Evolutionary conservation across 2,113 vertebrate species (phyloP).

Genomic region (Rhea pennata): DNA sequence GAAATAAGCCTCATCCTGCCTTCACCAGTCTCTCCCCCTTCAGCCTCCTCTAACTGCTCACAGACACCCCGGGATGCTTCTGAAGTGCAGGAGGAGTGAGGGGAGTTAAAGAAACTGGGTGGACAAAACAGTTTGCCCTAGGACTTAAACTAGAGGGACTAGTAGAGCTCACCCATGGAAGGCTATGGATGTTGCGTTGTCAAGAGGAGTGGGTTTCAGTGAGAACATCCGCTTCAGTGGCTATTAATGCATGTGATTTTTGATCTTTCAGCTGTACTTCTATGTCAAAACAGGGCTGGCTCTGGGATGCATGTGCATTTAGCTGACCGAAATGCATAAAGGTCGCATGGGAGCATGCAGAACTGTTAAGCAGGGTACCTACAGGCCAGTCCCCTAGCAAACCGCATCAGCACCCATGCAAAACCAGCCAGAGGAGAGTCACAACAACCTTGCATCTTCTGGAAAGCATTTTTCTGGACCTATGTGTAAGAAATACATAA

Average conservation of each 20-base stretch:
- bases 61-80: not conserved
- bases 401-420: accelerated
- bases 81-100: not conserved
- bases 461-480: not conserved
- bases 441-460: not conserved
- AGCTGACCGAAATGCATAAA: not conserved
- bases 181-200: not conserved
- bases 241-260: not conserved
- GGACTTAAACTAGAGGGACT: not conserved
- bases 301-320: not conserved
- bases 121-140: not conserved
- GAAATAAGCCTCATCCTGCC: not conserved
- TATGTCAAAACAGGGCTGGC: not conserved
- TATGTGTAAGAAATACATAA: not conserved
- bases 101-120: not conserved
- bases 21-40: not conserved
- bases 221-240: not conserved
- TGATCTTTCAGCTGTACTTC: not conserved
- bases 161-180: not conserved
- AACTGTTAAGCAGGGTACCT: not conserved
- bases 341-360: not conserved
- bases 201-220: not conserved
- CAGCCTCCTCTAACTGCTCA: not conserved
- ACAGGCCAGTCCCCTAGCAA: not conserved
- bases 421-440: not conserved